Percentiles rank a stretch among this genome's conserved stretches.
These are phyloP conservation scores for Thereva unica DNA, from an alignment of 2,888 invertebrate genomes.

Conservation along the genomic window DNA sequence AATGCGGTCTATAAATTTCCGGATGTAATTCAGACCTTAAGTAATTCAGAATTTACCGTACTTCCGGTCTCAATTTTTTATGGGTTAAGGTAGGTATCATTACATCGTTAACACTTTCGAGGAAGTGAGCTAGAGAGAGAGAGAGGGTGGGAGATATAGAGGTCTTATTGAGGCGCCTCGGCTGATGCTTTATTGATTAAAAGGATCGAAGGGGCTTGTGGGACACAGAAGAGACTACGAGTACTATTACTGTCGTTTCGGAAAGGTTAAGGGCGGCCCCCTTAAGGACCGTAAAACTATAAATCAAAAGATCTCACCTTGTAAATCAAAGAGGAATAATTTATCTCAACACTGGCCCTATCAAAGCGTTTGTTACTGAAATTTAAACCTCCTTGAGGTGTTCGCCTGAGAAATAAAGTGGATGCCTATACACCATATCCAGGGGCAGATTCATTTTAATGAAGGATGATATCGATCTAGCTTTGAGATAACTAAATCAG, in stretches of 20 bases:
- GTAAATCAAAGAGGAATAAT: too few relatives aligned
- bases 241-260: too few relatives aligned
- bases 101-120: constrained; percentile 26
- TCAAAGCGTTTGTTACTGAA: too few relatives aligned
- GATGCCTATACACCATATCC: not conserved
- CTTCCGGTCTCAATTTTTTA: constrained; percentile 33
- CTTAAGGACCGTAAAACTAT: too few relatives aligned
- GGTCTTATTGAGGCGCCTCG: constrained; percentile 10
- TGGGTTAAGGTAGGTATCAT: constrained; percentile 16
- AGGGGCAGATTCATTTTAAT: not conserved
- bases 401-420: constrained; percentile 2
- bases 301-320: too few relatives aligned
- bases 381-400: not conserved
- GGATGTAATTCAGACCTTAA: constrained; percentile 23
- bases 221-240: too few relatives aligned
- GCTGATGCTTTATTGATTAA: not conserved
- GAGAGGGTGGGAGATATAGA: constrained; percentile 9
- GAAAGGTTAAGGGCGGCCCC: too few relatives aligned
- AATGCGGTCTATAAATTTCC: constrained; percentile 30
- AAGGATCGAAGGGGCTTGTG: too few relatives aligned
- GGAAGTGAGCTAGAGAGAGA: too few relatives aligned
- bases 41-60: constrained; percentile 30
- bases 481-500: constrained; percentile 40
- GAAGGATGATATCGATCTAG: constrained; percentile 21
- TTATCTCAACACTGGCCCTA: too few relatives aligned